These are phyloP conservation scores for Bovichtus variegatus DNA, from an alignment of 2,797 vertebrate species.

Conservation along the genomic window DNA sequence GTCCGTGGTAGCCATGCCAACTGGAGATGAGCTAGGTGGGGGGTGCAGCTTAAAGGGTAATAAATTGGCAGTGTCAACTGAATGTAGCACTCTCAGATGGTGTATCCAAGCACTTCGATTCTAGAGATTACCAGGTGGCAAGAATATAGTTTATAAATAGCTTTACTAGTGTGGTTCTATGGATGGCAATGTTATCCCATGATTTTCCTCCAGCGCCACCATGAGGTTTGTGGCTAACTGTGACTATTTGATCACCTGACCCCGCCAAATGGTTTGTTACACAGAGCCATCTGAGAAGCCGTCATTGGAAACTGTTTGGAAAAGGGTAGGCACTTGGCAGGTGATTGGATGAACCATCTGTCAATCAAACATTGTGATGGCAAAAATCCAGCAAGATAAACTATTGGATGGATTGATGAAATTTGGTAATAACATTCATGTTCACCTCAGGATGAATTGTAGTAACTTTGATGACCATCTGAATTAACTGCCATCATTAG, in stretches of 20 bases:
- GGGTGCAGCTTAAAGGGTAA: constrained; percentile 47
- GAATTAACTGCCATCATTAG: neutral
- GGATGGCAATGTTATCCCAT: neutral
- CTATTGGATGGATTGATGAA: neutral
- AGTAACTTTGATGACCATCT: neutral
- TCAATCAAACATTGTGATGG: no score
- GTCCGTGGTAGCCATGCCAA: constrained; percentile 40
- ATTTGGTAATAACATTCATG: neutral
- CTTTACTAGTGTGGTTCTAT: neutral
- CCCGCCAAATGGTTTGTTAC: no score
- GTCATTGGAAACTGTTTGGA: no score
- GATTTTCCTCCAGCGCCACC: neutral
- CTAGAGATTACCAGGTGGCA: constrained; percentile 13
- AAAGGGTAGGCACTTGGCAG: no score
- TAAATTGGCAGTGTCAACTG: constrained; percentile 33
- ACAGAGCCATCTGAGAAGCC: no score
- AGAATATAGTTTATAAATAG: neutral
- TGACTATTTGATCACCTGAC: neutral
- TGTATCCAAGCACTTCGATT: constrained; percentile 20
- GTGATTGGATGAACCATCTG: no score
- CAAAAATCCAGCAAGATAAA: no score
- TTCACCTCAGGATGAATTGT: neutral
- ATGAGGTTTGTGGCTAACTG: neutral
- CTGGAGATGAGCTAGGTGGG: constrained; percentile 45
- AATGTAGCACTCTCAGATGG: constrained; percentile 24